These are phyloP conservation scores for Typhlichthys eigenmanni DNA, from an alignment of 2,797 vertebrate species.

Conservation along the genomic window DNA sequence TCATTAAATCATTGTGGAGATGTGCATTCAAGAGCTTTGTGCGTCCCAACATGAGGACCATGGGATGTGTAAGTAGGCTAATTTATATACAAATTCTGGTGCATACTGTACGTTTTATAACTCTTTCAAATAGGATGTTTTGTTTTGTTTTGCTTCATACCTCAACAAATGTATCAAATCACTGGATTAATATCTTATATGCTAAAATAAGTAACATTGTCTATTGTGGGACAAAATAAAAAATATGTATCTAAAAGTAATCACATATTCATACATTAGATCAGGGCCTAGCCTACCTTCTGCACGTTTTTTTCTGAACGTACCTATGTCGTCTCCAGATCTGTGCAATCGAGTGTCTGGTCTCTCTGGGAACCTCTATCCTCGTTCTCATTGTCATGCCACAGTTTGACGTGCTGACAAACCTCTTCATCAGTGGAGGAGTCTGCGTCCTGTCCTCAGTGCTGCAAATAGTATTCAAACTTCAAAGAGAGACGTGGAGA, in stretches of 20 bases:
- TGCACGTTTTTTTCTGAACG: slow-evolving; percentile 1
- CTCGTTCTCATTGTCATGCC: slow-evolving; percentile 81
- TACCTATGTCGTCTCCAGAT: slow-evolving; percentile 56
- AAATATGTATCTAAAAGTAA: no score
- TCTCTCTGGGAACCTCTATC: slow-evolving; percentile 75
- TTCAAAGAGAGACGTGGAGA: slow-evolving; percentile 73
- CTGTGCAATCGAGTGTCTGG: slow-evolving; percentile 71
- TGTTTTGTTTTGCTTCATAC: not conserved
- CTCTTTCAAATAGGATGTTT: not conserved
- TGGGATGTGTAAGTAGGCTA: slow-evolving; percentile 68
- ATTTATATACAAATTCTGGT: not conserved
- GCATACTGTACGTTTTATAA: not conserved
- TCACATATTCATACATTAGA: no score
- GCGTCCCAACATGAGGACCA: slow-evolving; percentile 65
- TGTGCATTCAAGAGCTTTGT: slow-evolving; percentile 78
- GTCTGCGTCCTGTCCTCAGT: slow-evolving; percentile 75
- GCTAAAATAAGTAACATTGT: no score
- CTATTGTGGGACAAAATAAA: no score
- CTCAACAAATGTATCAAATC: not conserved
- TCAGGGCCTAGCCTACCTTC: not conserved
- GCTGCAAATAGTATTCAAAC: slow-evolving; percentile 69
- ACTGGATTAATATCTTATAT: no score
- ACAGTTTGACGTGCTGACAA: slow-evolving; percentile 79
- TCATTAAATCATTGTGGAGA: slow-evolving; percentile 80
- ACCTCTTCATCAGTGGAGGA: slow-evolving; percentile 79